Evolutionary conservation across 1,140 invertebrate genomes (phyloP), one percentile per base, ranked within the genome.

Genomic region (Zaprionus inermis): DNA sequence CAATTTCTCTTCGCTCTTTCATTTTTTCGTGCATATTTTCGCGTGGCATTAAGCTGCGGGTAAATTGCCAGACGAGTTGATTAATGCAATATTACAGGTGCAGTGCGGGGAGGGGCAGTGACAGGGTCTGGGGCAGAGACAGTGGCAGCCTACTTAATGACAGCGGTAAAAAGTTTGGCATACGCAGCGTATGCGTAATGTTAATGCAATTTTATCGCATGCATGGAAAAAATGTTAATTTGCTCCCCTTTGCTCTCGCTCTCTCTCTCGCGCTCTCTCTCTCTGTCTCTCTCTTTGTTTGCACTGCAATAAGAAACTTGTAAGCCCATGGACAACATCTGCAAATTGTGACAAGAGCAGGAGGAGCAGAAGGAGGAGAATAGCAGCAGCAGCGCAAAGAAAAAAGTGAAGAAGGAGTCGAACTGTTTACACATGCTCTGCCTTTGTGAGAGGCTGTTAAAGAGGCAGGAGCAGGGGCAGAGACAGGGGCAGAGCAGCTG

Each of bases 281-380:
- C 51, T 10, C 14, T 67, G 3, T 6, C 6, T n/a, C 11, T 6
- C 12, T 52, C 36, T 54, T 30, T 54, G 30, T 68, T 20, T 77
- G 78, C 78, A 81, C 38, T 86, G 82, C 82, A 85, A 85, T 81
- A 85, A 85, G 82, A 85, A 86, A 86, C 79, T 81, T 88, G 82
- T 85, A 85, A 81, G 79, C 76, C 59, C 36, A 65, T 72, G 73
- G 65, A 84, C 80, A 79, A 69, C 70, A 76, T 71, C 70, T 66
- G 72, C 79, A 70, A 81, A 81, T 81, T 81, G 57, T 73, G 76
- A 81, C 78, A 69, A 66, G 32, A 57, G 24, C 24, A 28, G 24
- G 24, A 28, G 24, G 3, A 68, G 32, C 5, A 32, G 30, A 6
- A 32, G 7, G 10, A 68, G 24, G 44, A 72, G 56, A 56, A 69